phyloP scores from a whole-genome alignment of 1,140 invertebrate genomes.

The Hestina assimilis region DNA sequence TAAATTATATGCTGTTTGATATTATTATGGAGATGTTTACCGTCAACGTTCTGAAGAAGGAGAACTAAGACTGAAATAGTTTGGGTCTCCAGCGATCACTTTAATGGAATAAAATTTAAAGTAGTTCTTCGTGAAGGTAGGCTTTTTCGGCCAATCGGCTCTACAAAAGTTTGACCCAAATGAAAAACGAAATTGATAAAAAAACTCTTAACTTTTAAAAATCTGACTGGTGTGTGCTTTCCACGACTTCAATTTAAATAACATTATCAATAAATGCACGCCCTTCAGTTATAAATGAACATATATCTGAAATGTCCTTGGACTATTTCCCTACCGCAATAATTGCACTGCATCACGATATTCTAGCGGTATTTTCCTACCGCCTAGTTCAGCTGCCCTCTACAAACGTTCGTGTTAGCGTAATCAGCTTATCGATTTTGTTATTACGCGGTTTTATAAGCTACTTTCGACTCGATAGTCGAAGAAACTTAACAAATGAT shows the following conservation, averaged over 20 bases:
- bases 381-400: conserved; percentile 24
- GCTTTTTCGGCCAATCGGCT: no score
- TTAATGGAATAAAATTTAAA: no score
- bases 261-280: conserved; percentile 21
- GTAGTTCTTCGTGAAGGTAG: no score
- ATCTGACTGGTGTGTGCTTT: background rate
- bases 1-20: no score
- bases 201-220: background rate
- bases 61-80: no score
- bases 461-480: conserved; percentile 26
- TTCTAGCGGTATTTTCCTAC: conserved; percentile 27
- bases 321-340: conserved; percentile 57
- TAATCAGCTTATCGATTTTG: conserved; percentile 43
- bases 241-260: background rate
- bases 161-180: no score
- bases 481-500: background rate
- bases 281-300: conserved; percentile 30
- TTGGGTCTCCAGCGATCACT: no score
- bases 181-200: no score
- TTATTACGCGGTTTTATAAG: conserved; percentile 35
- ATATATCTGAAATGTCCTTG: conserved; percentile 49
- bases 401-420: conserved; percentile 33
- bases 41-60: no score
- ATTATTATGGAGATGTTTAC: no score
- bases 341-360: conserved; percentile 66